Evolutionary conservation across 2,113 vertebrate species (phyloP), one percentile per base, ranked within the genome.

Genomic region (Alexandromys fortis): DNA sequence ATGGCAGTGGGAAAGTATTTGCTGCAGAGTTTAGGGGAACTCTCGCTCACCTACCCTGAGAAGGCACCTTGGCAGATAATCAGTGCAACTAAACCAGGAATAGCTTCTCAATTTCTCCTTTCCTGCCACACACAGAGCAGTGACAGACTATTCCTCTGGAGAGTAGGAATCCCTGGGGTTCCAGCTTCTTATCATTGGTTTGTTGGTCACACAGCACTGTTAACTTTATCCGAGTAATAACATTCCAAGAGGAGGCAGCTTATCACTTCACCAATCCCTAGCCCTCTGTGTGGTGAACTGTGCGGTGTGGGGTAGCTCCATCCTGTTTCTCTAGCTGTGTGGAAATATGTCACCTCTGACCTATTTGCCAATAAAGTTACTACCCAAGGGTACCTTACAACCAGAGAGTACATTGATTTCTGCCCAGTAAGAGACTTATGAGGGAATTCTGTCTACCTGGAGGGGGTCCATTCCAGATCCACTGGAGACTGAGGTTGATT

Each of bases 401-500:
- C 14, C 87, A 86, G 33, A 61, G 97, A 95, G 77, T 7, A 72
- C 89, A 95, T 96, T 0, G 86, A 17, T 82, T 70, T 35, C 58
- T 78, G 0, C 21, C 90, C 85, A 77, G 0, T 7, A 38, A 33
- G 45, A 76, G 91, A 92, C 75, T 79, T 47, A 14, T 83, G 26
- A 35, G 95, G 83, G 55, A 78, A 83, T 30, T 90, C 89, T 45
- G 26, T 82, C 55, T 21, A 33, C 92, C 82, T 76, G 67, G 13
- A 8, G 95, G 67, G 2, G 5, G 5, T 70, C 93, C 47, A 35
- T 87, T 77, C 89, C 95, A 92, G 92, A 94, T 92, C 91, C 96
- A 52, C 92, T 92, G 97, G 86, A 0, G 6, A 13, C 35, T 13
- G 86, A 97, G 96, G 94, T 70, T 92, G 92, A 9, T 97, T 92